Base-by-base conservation (phyloP, 2,113 vertebrate species). In the Petroica traversi region DNA sequence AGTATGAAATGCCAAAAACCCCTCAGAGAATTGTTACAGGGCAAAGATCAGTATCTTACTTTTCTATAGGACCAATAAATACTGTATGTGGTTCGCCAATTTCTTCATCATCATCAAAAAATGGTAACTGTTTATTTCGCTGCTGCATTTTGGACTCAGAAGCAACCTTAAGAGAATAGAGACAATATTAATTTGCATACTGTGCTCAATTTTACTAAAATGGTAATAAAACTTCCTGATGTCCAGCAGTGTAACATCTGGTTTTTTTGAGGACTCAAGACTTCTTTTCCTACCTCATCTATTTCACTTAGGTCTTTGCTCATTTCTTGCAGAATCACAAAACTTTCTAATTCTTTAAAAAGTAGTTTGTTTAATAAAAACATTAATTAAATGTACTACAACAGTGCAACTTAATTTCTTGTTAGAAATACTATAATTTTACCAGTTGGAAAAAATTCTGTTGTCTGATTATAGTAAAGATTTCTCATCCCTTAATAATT, bases 11-110 rank as follows among this genome's bases (percentile, higher is more conserved):
- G 55, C 6, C 84, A 83, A 89, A 55, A 86, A 68, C 26, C 8
- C 17, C 57, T 80, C 63, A 69, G 63, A 24, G 38, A 67, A 74
- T 13, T 57, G 73, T 18, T 78, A 52, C 29, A 97, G 55, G 62
- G n/a, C 24, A 80, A 83, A 96, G 36, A 82, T 26, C 31, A 84
- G 58, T 41, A 40, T 96, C 99, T 98, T 97, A 99, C 99, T 99
- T 99, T 97, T 99, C 91, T 92, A 99, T 98, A 48, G 99, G 99
- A 73, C 99, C 99, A 38, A 99, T 98, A 98, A 99, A 99, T 52
- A 99, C 98, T 25, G 98, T 98, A 84, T 99, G 99, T 20, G 98
- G 98, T 76, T 99, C 99, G 6, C 98, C 98, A 98, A 98, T 97
- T 96, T 99, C 99, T n/a, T 99, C 99, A 11, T 99, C 98, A 48